Conservation (phyloP, 2,113 vertebrate species). For the Hassar affinis region DNA sequence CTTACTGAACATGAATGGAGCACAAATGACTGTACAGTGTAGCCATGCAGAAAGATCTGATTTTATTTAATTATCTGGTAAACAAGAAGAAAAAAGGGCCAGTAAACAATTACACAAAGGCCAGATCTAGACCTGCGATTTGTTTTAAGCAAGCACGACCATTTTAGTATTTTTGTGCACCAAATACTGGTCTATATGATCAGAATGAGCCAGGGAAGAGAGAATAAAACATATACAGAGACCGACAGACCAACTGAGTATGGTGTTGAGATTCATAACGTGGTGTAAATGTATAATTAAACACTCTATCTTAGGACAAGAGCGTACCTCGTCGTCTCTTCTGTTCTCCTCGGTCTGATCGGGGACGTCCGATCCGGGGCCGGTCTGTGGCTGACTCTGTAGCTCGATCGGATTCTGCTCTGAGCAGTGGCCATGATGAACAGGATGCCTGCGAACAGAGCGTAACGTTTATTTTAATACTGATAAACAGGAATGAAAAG, state of each 20-base stretch:
- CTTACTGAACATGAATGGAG: no score
- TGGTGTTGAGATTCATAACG: background rate
- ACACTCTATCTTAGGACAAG: background rate
- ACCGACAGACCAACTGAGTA: background rate
- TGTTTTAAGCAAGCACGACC: no score
- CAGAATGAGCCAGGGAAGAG: background rate
- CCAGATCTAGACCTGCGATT: no score
- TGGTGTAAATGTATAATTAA: background rate
- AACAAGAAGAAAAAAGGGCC: no score
- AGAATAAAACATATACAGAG: background rate
- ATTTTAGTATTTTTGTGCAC: no score
- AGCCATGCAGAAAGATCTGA: no score
- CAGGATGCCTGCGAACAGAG: constrained; percentile 66
- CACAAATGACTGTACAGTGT: no score
- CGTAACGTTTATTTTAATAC: background rate
- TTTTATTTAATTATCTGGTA: no score
- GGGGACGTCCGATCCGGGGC: background rate
- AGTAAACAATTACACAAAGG: no score
- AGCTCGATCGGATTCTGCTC: constrained; percentile 59
- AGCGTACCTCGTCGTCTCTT: background rate
- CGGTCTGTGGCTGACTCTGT: constrained; percentile 9
- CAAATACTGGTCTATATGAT: background rate
- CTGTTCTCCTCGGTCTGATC: background rate
- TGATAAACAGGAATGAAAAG: background rate
- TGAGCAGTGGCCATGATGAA: constrained; percentile 78